A percentile compares a stretch with the other conserved stretches of the same genome.
These are phyloP conservation scores for Hymenopus coronatus DNA, from an alignment of 2,888 invertebrate genomes.

Conservation along the genomic window DNA sequence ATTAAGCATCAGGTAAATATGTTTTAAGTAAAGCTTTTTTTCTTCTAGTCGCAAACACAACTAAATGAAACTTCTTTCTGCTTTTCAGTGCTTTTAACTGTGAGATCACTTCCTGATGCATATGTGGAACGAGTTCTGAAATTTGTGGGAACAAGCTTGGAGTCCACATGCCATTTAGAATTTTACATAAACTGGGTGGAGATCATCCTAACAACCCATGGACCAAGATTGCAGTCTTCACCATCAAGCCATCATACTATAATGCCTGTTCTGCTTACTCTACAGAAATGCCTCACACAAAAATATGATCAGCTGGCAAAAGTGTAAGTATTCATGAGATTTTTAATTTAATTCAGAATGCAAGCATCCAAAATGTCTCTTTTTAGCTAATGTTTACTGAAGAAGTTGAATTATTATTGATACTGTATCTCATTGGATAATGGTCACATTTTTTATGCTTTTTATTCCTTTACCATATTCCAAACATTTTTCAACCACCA, in stretches of 20 bases:
- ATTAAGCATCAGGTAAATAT: conserved; percentile 21
- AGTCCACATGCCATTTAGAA: conserved; percentile 78
- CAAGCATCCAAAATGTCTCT: background rate
- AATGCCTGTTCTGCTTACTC: conserved; percentile 63
- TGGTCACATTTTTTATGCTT: background rate
- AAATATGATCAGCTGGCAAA: conserved; percentile 79
- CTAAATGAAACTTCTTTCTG: conserved; percentile 30
- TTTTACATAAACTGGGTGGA: conserved; percentile 83
- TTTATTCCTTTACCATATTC: background rate
- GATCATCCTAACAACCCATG: conserved; percentile 63
- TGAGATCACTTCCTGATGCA: conserved; percentile 64
- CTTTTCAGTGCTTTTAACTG: conserved; percentile 72
- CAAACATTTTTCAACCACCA: too few relatives aligned
- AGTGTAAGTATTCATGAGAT: conserved; percentile 62
- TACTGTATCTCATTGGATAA: too few relatives aligned
- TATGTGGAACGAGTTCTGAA: conserved; percentile 73
- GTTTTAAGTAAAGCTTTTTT: background rate
- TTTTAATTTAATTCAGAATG: too few relatives aligned
- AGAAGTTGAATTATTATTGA: background rate
- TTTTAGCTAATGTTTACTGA: background rate
- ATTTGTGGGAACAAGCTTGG: conserved; percentile 69
- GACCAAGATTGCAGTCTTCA: conserved; percentile 44
- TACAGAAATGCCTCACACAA: conserved; percentile 76
- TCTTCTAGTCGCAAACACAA: background rate
- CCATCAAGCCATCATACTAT: conserved; percentile 54